Conservation (phyloP, 2,797 vertebrate species). For the Cossypha polioptera region DNA sequence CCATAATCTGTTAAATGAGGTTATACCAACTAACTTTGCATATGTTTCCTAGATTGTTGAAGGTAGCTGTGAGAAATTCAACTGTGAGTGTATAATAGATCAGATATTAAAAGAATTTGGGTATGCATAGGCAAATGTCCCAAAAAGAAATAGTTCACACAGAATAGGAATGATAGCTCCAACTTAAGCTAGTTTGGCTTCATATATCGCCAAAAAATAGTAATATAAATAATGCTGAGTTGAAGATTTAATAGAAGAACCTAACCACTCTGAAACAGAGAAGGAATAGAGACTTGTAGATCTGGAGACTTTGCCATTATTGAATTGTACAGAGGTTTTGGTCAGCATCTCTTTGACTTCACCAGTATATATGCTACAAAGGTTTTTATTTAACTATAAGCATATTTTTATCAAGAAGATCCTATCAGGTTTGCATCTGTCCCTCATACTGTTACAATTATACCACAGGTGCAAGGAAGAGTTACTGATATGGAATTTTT, state of each 20-base stretch:
- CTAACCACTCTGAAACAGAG: background rate
- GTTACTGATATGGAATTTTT: background rate
- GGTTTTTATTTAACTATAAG: background rate
- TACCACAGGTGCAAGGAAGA: background rate
- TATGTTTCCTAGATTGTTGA: background rate
- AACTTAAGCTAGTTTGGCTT: background rate
- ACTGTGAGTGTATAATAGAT: background rate
- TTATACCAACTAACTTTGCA: background rate
- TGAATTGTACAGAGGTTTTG: background rate
- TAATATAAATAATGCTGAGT: background rate
- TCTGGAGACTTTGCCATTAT: background rate
- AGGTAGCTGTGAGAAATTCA: background rate
- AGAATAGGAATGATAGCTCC: background rate
- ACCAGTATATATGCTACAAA: background rate
- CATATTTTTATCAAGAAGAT: background rate
- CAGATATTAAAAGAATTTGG: background rate
- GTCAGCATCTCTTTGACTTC: background rate
- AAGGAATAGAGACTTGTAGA: background rate
- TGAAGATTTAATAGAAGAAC: background rate
- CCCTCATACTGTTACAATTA: background rate
- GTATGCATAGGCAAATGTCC: background rate
- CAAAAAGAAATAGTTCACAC: background rate
- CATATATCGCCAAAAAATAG: background rate
- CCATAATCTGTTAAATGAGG: background rate
- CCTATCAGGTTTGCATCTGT: background rate